Percentiles rank a stretch among this genome's conserved stretches.
These are phyloP conservation scores for Forbesichthys papilliferus DNA, from an alignment of 2,113 vertebrate species.

Conservation along the genomic window DNA sequence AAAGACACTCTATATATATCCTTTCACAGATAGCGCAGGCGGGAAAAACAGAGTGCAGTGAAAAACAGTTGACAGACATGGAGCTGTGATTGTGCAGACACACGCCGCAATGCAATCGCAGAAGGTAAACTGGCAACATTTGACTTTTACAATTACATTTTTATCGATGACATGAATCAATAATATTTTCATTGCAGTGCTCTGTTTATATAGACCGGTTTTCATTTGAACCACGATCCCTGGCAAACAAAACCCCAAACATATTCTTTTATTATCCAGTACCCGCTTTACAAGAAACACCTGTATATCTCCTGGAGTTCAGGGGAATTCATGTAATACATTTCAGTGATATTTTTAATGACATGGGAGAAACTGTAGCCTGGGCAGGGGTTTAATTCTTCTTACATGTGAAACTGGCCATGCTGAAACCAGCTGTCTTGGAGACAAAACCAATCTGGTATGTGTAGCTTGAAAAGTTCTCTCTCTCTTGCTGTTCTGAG, in stretches of 20 bases:
- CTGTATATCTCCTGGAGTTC: conserved; percentile 33
- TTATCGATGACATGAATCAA: conserved; percentile 28
- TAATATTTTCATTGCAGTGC: conserved; percentile 22
- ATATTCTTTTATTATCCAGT: conserved; percentile 71
- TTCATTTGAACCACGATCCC: conserved; percentile 29
- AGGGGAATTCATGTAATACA: conserved; percentile 34
- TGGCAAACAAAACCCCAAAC: conserved; percentile 22
- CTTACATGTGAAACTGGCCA: conserved; percentile 37
- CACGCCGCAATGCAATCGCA: conserved; percentile 67
- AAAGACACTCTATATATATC: conserved; percentile 72
- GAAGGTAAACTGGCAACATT: conserved; percentile 57
- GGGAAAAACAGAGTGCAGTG: conserved; percentile 62
- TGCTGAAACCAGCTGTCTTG: conserved; percentile 44
- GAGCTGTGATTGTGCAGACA: conserved; percentile 77
- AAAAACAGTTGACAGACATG: conserved; percentile 69
- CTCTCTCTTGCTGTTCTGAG: conserved; percentile 42
- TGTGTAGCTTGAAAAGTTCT: conserved; percentile 34
- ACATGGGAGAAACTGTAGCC: conserved; percentile 12
- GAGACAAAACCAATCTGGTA: conserved; percentile 42
- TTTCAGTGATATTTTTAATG: conserved; percentile 28
- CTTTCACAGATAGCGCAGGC: conserved; percentile 68
- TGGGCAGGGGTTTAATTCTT: conserved; percentile 30
- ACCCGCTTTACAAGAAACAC: conserved; percentile 49
- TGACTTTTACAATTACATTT: conserved; percentile 27
- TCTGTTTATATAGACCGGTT: conserved; percentile 35